These are phyloP conservation scores for Drosophila pachea DNA, from an alignment of 1,140 invertebrate species.

Conservation along the genomic window DNA sequence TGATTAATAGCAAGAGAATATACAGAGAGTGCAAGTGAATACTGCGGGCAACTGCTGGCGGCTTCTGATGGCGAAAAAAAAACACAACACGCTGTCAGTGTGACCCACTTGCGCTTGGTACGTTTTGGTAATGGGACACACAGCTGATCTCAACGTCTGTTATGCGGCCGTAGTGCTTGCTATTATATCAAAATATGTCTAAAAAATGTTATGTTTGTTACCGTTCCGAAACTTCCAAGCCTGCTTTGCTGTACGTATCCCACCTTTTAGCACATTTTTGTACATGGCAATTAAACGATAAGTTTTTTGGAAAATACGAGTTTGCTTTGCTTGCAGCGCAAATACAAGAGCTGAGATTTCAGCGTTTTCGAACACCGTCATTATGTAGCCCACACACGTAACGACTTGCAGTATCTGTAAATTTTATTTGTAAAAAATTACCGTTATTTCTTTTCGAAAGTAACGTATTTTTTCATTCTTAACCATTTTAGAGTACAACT, in stretches of 20 bases:
- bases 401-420: neutral
- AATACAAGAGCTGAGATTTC: conserved; percentile 18
- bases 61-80: conserved; percentile 39
- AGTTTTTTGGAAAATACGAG: conserved; percentile 15
- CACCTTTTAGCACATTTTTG: conserved; percentile 68
- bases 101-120: conserved; percentile 46
- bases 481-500: no score
- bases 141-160: conserved; percentile 49
- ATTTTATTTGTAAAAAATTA: neutral
- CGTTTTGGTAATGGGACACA: conserved; percentile 34
- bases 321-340: conserved; percentile 14
- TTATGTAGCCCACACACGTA: conserved; percentile 8
- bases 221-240: conserved; percentile 75
- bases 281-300: conserved; percentile 54
- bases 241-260: conserved; percentile 68
- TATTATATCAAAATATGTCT: conserved; percentile 13
- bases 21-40: conserved; percentile 35
- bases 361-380: conserved; percentile 23
- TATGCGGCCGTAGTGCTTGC: conserved; percentile 27
- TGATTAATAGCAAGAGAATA: conserved; percentile 27
- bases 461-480: neutral
- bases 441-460: no score
- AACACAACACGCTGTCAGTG: conserved; percentile 49
- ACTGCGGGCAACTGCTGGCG: conserved; percentile 40
- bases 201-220: conserved; percentile 51